phyloP scores from a whole-genome alignment of 2,113 vertebrate species.

The Pogonocichla stellata region DNA sequence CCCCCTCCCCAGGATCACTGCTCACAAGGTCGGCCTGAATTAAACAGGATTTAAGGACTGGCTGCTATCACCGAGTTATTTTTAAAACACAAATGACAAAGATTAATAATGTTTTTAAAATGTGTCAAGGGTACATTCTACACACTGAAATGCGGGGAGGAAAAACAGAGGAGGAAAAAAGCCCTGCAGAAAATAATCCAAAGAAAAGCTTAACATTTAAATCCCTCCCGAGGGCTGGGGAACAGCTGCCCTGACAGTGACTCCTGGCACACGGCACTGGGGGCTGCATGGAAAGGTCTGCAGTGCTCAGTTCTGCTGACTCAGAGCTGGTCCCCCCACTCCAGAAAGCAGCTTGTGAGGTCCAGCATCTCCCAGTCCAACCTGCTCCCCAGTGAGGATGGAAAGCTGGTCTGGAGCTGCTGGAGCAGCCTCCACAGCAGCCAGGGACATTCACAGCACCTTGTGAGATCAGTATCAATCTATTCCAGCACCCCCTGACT shows the following conservation, averaged over 20 bases:
- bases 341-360: not conserved
- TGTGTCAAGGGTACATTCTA: not conserved
- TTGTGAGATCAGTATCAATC: rapidly evolving
- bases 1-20: not conserved
- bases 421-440: not conserved
- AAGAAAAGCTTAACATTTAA: conserved; percentile 8
- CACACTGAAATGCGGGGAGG: not conserved
- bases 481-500: not conserved
- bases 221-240: not conserved
- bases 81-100: conserved; percentile 28
- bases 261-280: not conserved
- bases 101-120: conserved; percentile 55
- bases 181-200: not conserved
- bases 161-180: not conserved
- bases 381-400: not conserved
- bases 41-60: not conserved
- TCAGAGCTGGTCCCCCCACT: not conserved
- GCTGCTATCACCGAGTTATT: conserved; percentile 14
- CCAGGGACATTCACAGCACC: rapidly evolving
- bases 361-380: not conserved
- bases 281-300: not conserved
- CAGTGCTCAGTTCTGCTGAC: not conserved
- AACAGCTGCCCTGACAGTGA: not conserved
- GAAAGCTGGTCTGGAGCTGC: not conserved
- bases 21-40: not conserved